Base-by-base conservation (phyloP, 1,140 invertebrate genomes). In the Rhynchophorus ferrugineus region DNA sequence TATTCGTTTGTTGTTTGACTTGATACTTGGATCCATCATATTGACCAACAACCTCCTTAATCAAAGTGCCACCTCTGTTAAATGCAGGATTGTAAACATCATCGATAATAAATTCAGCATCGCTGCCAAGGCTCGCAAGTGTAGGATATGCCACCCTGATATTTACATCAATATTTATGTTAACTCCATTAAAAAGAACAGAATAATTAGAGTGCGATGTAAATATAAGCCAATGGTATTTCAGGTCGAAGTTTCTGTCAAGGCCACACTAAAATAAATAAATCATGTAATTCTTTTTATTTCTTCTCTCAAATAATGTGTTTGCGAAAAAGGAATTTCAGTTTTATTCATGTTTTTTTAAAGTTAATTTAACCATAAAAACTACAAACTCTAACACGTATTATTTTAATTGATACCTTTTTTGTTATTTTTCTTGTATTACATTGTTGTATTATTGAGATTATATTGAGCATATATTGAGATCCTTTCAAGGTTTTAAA, bases 181-280 rank as follows among this genome's bases (percentile, higher is more conserved):
- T 5, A 1, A 18, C 38, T 18, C n/a, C 18, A 11, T 41, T 17
- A 41, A 41, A 41, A 1, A 41, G n/a, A 18, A 6, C 8, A n/a
- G 7, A 18, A 11, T 41, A 41, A 8, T 41, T 5, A 8, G 17
- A n/a, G 14, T 17, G 6, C 11, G 16, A 41, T 1, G 38, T 41
- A 41, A 41, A 41, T 18, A 41, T 19, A 41, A 41, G 19, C 38
- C 38, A 41, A 18, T 41, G 18, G 20, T 41, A 41, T 19, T 41
- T 41, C 14, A 41, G n/a, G 16, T 41, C 38, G n/a, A 41, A 41
- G n/a, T n/a, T 17, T 41, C 18, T 20, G 6, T 41, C 14, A 8
- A 18, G n/a, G 3, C 38, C 38, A 17, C 13, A 7, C 38, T 41
- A 19, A 41, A 41, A 41, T 17, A 20, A 8, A 18, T 19, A 41